Evolutionary conservation across 2,888 invertebrate species (phyloP), one percentile per base, ranked within the genome.

Genomic region (Pinctada fucata): DNA sequence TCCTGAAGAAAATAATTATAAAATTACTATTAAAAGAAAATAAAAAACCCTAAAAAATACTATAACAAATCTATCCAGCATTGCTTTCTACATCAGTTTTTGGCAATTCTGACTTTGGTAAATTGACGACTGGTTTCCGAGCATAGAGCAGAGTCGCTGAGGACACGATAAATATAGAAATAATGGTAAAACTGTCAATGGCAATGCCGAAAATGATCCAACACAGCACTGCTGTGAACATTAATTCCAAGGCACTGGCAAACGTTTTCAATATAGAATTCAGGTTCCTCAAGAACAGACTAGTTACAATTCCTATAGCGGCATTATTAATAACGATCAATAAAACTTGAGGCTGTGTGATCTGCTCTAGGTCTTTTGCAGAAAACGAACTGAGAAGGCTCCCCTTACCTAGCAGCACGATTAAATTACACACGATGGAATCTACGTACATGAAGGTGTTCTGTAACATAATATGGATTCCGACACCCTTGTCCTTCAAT

Each of bases 211-310:
- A 97, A 72, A 98, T 91, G 69, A 93, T 83, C 94, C 96, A 97
- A 88, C 97, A 97, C 0, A 97, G 94, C 13, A 98, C 93, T 0
- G 98, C 98, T 0, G 98, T 98, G 88, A 98, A 96, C 75, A 97
- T 94, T 52, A 98, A 93, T 91, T 98, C 98, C 87, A 98, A 93
- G 13, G 97, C 98, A 93, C 97, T 97, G 0, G 98, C 98, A 93
- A 98, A 98, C 0, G 97, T 97, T 93, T 99, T 98, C 75, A 98
- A 93, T 89, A 99, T 98, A 0, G 98, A 98, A 92, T 98, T 98
- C 88, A 98, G 94, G 88, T 96, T 96, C 92, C 97, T 96, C 48
- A 99, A 93, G 91, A 98, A 98, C 92, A 98, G 96, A 92, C 97
- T 97, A 0, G 98, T 98, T 0, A 97, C 96, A 87, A 99, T 97